Base-by-base conservation (phyloP, 2,888 invertebrate species). In the Yponomeuta plumbellus region DNA sequence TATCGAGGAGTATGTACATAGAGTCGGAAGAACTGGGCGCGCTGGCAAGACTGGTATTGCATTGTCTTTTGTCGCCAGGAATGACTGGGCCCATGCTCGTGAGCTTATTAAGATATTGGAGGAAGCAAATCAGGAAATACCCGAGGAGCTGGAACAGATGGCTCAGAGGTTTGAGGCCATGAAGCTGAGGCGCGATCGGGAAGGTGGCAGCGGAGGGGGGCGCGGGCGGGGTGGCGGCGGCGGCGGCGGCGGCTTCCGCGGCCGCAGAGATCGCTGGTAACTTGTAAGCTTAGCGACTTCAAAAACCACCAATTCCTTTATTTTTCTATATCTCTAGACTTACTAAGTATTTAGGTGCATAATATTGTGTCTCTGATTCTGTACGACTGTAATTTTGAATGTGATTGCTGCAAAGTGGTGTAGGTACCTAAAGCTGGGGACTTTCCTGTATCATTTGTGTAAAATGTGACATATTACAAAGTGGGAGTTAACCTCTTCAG, bases 1-100 rank as follows among this genome's bases (percentile, higher is more conserved):
- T 75, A 97, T 98, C 75, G 98, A 98, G 81, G 98, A 99, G 77
- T 99, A 98, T 85, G 97, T 97, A 0, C 98, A 99, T 80, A 93
- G 98, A 69, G 97, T 99, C n/a, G 98, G 98, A 0, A 93, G 99
- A 69, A 99, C 98, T 0, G 99, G 98, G 0, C 93, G 98, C 68
- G 98, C 99, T 20, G 98, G 98, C 20, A 93, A 94, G 68, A 94
- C 93, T 0, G 98, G 99, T 0, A 94, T 94, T 66, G 95, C 98
- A 0, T 93, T 98, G 52, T 96, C 97, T 66, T 94, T 96, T 74
- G 88, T 99, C 70, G 94, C 97, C 0, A 92, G 95, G 58, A 87
- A 86, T 34, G 97, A 98, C 83, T 97, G 98, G 97, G 93, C 92
- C 13, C 93, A 95, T 76, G 97, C 98, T 0, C 88, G 92, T 68